Evolutionary conservation across 2,888 invertebrate species (phyloP).

Genomic region (Leptopilina drosophilae): DNA sequence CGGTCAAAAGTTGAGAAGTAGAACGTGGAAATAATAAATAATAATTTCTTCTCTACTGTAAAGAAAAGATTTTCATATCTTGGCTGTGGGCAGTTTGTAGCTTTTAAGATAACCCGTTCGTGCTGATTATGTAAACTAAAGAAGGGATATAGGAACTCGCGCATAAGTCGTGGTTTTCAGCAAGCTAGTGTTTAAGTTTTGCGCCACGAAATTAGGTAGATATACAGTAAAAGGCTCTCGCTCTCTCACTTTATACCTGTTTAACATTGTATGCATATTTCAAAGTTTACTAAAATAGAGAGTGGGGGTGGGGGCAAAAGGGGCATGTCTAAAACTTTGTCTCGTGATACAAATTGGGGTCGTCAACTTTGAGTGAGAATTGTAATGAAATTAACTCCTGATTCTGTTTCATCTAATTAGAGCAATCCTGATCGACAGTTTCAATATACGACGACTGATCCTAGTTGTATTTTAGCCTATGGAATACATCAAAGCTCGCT

Average conservation of each 20-base stretch:
- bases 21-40: too few relatives aligned
- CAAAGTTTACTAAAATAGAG: not conserved
- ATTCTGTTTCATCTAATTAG: constrained; percentile 29
- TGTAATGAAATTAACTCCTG: constrained; percentile 23
- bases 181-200: constrained; percentile 33
- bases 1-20: too few relatives aligned
- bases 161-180: constrained; percentile 29
- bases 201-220: constrained; percentile 22
- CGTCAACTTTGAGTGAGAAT: constrained; percentile 28
- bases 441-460: constrained; percentile 7
- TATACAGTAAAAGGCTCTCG: not conserved
- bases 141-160: constrained; percentile 13
- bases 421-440: constrained; percentile 12
- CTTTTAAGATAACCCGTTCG: constrained; percentile 5
- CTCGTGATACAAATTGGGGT: constrained; percentile 15
- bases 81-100: constrained; percentile 16
- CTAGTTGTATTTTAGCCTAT: not conserved
- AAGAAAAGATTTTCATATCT: constrained; percentile 1
- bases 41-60: too few relatives aligned
- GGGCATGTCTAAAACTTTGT: constrained; percentile 12
- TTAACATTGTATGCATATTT: constrained; percentile 27
- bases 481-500: constrained; percentile 16
- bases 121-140: constrained; percentile 24
- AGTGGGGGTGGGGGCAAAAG: too few relatives aligned
- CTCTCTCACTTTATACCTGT: constrained; percentile 3